Base-by-base conservation (phyloP, 2,797 vertebrate genomes). In the Orestias chungarensis region DNA sequence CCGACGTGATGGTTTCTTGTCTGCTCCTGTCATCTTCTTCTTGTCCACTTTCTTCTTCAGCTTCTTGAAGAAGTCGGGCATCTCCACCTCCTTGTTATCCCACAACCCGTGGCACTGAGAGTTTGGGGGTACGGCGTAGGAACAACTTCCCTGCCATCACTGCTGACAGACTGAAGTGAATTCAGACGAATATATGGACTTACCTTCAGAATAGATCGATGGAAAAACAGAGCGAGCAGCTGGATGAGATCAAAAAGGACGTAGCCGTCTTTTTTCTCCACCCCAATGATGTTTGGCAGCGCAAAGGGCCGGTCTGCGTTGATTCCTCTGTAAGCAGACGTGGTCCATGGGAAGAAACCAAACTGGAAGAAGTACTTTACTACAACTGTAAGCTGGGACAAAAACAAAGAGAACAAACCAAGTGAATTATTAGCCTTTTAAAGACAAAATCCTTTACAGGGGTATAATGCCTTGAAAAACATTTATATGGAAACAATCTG, bases 341-440 rank as follows among this genome's bases (percentile, higher is more conserved):
- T 95, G 40, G 94, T 93, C 95, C 95, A 93, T 23, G 96, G 95
- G 86, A 95, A 95, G 87, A 96, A 95, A 55, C 95, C 95, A 80
- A 95, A 95, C 93, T 94, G 93, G 73, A 92, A 94, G 79, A 95
- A 95, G 82, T 95, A 96, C 92, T 95, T 96, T 62, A 96, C 89
- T 81, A 94, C 92, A 75, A 95, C 94, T 2, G 92, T 95, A 79
- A 95, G 90, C 95, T 96, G 78, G 72, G 70, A 73, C 35, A 75
- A 71, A 73, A n/a, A 83, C n/a, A 11, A 85, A 35, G 29, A 66
- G 3, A 73, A 35, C 66, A 25, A 49, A 67, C 12, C 0, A 29
- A 31, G 17, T n/a, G 4, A 72, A 6, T 17, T 17, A 18, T 52
- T 7, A 46, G 18, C 29, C 33, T 3, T 20, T 33, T 12, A 65